Base-by-base conservation (phyloP, 2,888 invertebrate species). In the Mythimna lalbum region DNA sequence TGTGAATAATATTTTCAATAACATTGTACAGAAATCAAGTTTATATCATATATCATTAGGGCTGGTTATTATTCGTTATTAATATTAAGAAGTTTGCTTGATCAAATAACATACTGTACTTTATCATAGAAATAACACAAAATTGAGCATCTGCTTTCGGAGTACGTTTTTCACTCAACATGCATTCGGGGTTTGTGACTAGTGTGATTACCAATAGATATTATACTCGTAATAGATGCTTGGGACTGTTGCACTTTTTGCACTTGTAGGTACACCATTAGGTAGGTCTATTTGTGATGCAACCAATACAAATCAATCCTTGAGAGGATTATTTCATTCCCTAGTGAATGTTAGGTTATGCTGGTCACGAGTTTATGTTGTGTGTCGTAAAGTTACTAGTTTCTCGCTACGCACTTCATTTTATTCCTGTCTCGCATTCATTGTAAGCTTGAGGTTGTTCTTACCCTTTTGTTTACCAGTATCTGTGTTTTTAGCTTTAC, bases 361-460 rank as follows among this genome's bases (percentile, higher is more conserved):
- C 33, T 65, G 31, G 53, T 78, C 68, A 78, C 78, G 57, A 68
- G 31, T 78, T 61, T 63, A 59, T 72, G 78, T 78, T 79, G 73
- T 80, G 69, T 78, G 78, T 72, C 53, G 78, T 78, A 66, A 63
- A 63, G 19, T 64, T 65, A 43, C 49, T 68, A 76, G 69, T 63
- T 70, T 50, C 64, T 56, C 60, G 63, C 69, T 50, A n/a, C 66
- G 78, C 78, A 81, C 73, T 78, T 33, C 61, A 52, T 64, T 81
- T 77, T 36, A 65, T 52, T 77, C 71, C 10, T 67, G 66, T 78
- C 73, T 81, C 62, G 82, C 61, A 57, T 78, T 72, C 6, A 53
- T 63, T 81, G 60, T 67, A 61, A 77, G 78, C 81, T 78, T 78
- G 63, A 72, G 67, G 72, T 78, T 72, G 60, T 61, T 21, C 60